Base-by-base conservation (phyloP, 1,140 invertebrate genomes). In the Helicoverpa zea region DNA sequence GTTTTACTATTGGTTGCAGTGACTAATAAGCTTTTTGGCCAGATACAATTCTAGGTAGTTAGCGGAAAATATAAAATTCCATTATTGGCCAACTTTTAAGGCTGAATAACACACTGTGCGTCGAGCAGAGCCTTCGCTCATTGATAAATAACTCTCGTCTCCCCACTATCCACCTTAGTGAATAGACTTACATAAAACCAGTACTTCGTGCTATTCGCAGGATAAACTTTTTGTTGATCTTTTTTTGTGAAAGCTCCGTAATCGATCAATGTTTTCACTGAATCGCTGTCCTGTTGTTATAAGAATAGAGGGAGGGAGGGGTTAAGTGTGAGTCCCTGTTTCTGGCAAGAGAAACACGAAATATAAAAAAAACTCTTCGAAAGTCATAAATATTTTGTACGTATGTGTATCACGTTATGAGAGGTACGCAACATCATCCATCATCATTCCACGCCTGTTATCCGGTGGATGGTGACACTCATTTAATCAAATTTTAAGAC, bases 401-500 rank as follows among this genome's bases (percentile, higher is more conserved):
- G 35, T 43, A 56, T 54, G 66, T 43, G 64, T 14, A 43, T 61
- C n/a, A 72, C 43, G 16, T 73, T 59, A 56, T 56, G 63, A 68
- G 43, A 54, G 23, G 51, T 59, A 61, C 56, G 35, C 23, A 76
- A 13, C 29, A 35, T 47, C 74, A 84, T 84, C 72, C 80, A 81
- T 81, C 83, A 84, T 84, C 52, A 68, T 78, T 77, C 56, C 30
- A 52, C 56, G 18, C 35, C 72, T 43, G n/a, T 66, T 61, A 72
- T 59, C 49, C 80, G 77, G 78, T 85, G 63, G 66, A 81, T 73
- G 66, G 56, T 72, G 73, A 81, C 79, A 68, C 81, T 81, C 75
- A 79, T 82, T 83, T 83, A 85, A 81, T 83, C 80, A 83, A 81
- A 66, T 81, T 81, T 83, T 23, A 35, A 61, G 84, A 81, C 81